Evolutionary conservation across 1,140 invertebrate genomes (phyloP).

Genomic region (Polyergus mexicanus): DNA sequence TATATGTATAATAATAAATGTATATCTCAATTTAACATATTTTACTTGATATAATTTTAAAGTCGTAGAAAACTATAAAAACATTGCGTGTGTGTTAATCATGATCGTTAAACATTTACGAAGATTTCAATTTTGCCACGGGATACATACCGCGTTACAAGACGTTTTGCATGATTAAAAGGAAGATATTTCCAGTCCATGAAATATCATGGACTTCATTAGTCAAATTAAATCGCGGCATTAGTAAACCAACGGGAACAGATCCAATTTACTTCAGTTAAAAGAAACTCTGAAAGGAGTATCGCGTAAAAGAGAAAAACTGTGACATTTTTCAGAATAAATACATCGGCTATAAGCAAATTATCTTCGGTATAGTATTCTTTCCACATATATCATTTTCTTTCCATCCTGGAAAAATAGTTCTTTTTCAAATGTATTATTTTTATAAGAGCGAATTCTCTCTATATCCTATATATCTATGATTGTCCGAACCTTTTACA

Average conservation of each 20-base stretch:
- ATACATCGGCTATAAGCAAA: constrained; percentile 37
- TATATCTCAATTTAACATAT: constrained; percentile 13
- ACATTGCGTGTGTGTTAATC: not conserved
- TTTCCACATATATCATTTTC: not conserved
- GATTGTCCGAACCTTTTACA: constrained; percentile 26
- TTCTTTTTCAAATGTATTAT: constrained; percentile 28
- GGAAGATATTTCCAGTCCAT: not conserved
- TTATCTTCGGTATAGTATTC: constrained; percentile 30
- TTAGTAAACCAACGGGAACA: constrained; percentile 31
- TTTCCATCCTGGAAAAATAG: not conserved
- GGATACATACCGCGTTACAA: not conserved
- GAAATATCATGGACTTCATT: constrained; percentile 13
- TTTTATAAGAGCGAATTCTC: constrained; percentile 6
- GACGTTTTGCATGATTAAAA: constrained; percentile 23
- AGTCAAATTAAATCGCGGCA: constrained; percentile 33
- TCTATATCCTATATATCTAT: not conserved
- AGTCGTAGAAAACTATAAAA: not conserved
- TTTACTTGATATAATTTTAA: not conserved
- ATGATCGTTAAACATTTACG: not conserved
- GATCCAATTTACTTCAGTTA: constrained; percentile 51
- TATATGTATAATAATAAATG: not conserved
- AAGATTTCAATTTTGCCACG: not conserved
- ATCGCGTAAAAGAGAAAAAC: not conserved
- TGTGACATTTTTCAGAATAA: constrained; percentile 58
- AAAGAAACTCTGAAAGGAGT: constrained; percentile 23